Percentiles rank a stretch among this genome's conserved stretches.
phyloP scores from a whole-genome alignment of 2,888 invertebrate genomes.

The Clepsis dumicolana region DNA sequence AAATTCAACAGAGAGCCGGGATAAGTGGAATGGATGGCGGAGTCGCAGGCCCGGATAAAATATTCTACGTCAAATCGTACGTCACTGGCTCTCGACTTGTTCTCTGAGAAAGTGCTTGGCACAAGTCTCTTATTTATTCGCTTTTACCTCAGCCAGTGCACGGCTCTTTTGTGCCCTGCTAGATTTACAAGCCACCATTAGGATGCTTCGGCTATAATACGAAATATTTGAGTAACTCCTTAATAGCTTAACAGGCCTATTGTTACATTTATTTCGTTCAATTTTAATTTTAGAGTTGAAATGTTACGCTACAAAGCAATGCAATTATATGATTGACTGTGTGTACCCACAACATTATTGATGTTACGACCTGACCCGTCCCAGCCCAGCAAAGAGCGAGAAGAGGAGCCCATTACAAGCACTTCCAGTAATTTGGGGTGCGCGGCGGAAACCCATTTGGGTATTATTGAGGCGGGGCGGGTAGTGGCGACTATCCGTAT shows the following conservation, averaged over 20 bases:
- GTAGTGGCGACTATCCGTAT: slow-evolving; percentile 59
- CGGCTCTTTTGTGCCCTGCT: slow-evolving; percentile 73
- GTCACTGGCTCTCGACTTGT: slow-evolving; percentile 81
- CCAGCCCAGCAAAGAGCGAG: slow-evolving; percentile 50
- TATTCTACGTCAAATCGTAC: slow-evolving; percentile 85
- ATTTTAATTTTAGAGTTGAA: slow-evolving; percentile 10
- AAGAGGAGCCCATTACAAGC: slow-evolving; percentile 64
- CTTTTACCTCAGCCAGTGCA: slow-evolving; percentile 76
- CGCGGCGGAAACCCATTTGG: slow-evolving; percentile 68
- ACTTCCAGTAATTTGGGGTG: slow-evolving; percentile 60
- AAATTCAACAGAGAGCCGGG: slow-evolving; percentile 82
- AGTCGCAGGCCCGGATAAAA: slow-evolving; percentile 78
- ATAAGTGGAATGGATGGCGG: slow-evolving; percentile 85
- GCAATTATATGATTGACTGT: slow-evolving; percentile 6
- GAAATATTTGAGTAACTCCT: slow-evolving; percentile 24
- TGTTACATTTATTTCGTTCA: background rate
- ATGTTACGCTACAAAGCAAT: slow-evolving; percentile 4
- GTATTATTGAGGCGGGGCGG: slow-evolving; percentile 62
- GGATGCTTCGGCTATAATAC: slow-evolving; percentile 50
- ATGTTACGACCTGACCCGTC: slow-evolving; percentile 54
- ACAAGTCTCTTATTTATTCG: slow-evolving; percentile 84
- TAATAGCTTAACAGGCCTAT: slow-evolving; percentile 16
- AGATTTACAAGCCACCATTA: slow-evolving; percentile 70
- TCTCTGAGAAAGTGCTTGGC: slow-evolving; percentile 79
- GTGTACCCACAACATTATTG: slow-evolving; percentile 42